Percentiles rank a stretch among this genome's conserved stretches.
Evolutionary conservation across 2,113 vertebrate genomes (phyloP).

Genomic region (Corvus cornix): DNA sequence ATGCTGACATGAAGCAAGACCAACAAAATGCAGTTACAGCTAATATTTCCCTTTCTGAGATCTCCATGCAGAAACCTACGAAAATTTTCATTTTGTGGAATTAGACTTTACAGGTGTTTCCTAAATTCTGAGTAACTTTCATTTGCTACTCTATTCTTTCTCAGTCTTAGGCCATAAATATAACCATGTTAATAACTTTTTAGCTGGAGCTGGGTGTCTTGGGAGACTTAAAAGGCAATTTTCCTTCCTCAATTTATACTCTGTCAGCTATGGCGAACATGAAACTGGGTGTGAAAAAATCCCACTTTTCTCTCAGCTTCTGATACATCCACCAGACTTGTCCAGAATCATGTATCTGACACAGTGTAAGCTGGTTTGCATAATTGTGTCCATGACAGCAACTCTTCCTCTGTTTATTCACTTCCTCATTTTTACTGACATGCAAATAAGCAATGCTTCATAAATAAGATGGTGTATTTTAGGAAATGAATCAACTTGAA

Average conservation of each 20-base stretch:
- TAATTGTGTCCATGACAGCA: neutral
- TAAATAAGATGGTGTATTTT: neutral
- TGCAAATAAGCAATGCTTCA: neutral
- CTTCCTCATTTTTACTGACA: neutral
- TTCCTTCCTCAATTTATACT: neutral
- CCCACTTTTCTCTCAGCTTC: neutral
- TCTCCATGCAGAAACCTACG: neutral
- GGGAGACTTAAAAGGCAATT: neutral
- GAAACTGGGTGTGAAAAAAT: neutral
- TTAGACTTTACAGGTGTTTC: rapidly evolving
- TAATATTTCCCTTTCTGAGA: neutral
- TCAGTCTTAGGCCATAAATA: neutral
- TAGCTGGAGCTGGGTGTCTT: neutral
- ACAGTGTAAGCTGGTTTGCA: neutral
- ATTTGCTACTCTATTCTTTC: neutral
- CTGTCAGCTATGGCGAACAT: neutral
- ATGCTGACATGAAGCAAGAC: neutral
- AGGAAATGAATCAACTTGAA: neutral
- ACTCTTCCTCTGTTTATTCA: neutral
- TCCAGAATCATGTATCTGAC: neutral
- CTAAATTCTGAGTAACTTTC: neutral
- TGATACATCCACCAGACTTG: neutral
- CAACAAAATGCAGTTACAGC: neutral
- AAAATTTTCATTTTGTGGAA: neutral
- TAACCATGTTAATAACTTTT: neutral